Base-by-base conservation (phyloP, 2,113 vertebrate species). In the Microcebus tavaratra region DNA sequence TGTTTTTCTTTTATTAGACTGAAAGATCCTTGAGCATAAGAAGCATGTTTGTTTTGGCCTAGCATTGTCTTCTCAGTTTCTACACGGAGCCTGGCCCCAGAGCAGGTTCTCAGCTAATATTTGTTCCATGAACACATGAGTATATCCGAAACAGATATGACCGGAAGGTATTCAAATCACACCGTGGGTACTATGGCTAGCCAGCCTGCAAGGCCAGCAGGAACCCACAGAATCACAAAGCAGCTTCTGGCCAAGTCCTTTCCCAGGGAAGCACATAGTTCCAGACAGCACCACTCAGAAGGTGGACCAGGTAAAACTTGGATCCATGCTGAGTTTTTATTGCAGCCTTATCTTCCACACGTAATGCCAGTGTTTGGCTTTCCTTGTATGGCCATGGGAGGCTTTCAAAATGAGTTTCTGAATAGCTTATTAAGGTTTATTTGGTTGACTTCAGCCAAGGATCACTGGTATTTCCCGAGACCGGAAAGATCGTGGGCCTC, bases 381-480 rank as follows among this genome's bases (percentile, higher is more conserved):
- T 92, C n/a, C 45, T 59, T 61, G 15, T 50, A 4, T 27, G 55
- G 23, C 31, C 27, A 10, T 0, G 25, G 61, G 83, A 85, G 48
- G 6, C 59, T 83, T 96, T 96, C 89, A 72, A 39, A 90, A 80
- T 80, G 80, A 80, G 29, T 88, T 79, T 88, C 78, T 67, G 73
- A 93, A 61, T 79, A 79, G 50, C n/a, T 61, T 82, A 72, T 79
- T 36, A 48, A 29, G 57, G 31, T 27, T 31, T 25, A 48, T 88
- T 27, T 25, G 21, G 31, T 11, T 67, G 36, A 72, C 88, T 81
- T 83, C 83, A 93, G 86, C 86, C 90, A 87, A 75, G 75, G 68
- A 91, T 87, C 83, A 59, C 25, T 89, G 86, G 50, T 87, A 75
- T 79, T 92, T 96, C 95, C 75, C 1, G 36, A 45, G 94, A 81